Evolutionary conservation across 2,797 vertebrate species (phyloP), one percentile per base, ranked within the genome.

Genomic region (Merluccius polli): DNA sequence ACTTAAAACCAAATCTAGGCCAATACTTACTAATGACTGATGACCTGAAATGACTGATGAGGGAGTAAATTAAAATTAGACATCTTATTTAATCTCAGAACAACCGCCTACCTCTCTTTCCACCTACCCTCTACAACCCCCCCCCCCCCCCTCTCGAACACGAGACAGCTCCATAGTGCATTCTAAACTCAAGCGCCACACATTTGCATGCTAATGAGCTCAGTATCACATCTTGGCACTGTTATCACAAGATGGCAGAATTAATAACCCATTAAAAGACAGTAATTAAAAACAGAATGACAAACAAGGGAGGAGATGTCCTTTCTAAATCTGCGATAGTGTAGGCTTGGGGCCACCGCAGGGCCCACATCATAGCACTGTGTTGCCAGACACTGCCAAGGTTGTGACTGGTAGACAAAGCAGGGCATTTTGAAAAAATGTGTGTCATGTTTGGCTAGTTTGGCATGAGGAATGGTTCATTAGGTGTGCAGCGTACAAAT

Each of bases 131-230:
- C 33, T 35, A 35, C 33, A n/a, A n/a, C 33, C 33, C 33, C 33
- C 52, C 41, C 41, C 52, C 2, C n/a, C 52, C 41, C n/a, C 52
- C n/a, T 65, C 59, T 27, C 8, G n/a, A 65, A 65, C 59, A 65
- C 59, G 1, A 48, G 41, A 87, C 77, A 78, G 76, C 81, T 77
- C 78, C 44, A 2, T 12, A 27, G 24, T 65, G 59, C 59, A 65
- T 27, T 65, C 9, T 10, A 65, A 65, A 21, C 59, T 27, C 59
- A 65, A 65, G 59, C 59, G 24, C 59, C 10, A 29, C 69, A 78
- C 84, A 88, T 90, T 88, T 87, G 87, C 83, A 92, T 90, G 86
- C 83, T 87, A 92, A 92, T 89, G 85, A 88, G 81, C 76, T 76
- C 73, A 12, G 83, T 87, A 90, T 92, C 87, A 89, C 86, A 89